Evolutionary conservation across 2,888 invertebrate species (phyloP), one percentile per base, ranked within the genome.

Genomic region (Standfussiana lucernea): DNA sequence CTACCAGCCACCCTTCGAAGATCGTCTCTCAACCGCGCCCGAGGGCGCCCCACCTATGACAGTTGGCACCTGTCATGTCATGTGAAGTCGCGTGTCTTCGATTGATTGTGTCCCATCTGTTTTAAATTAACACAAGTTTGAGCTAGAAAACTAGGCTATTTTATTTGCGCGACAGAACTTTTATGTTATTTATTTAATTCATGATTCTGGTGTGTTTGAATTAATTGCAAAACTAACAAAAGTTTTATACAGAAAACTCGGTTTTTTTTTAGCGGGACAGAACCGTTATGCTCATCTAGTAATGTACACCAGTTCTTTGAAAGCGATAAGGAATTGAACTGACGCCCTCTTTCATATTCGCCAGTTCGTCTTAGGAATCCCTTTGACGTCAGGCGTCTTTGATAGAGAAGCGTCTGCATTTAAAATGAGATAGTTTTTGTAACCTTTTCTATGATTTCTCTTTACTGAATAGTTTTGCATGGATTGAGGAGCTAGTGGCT

Each of bases 301-400:
- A 53, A 28, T 15, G 53, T 18, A 32, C 59, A 59, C 5, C 18
- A 32, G 59, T 32, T 59, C 59, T 32, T 21, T 59, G 32, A 59
- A 64, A 53, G 24, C 13, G 42, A 24, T 10, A n/a, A 42, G 64
- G n/a, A 77, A 64, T 78, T 56, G 21, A 77, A 18, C 24, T 45
- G 8, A 4, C 15, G 32, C n/a, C 45, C 37, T 76, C 37, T 56
- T 66, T 67, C 3, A 21, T 40, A 8, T 37, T 32, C 18, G n/a
- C 21, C n/a, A 56, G 45, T 78, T 37, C 78, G 11, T 77, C 78
- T 47, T 37, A 37, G 15, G 2, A 42, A 47, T 76, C 8, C 21
- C 32, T 68, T 59, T 79, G 40, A 79, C n/a, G 35, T 59, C 1
- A n/a, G 47, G n/a, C n/a, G 59, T 40, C 79, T 77, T 79, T 21